Conservation (phyloP, 2,888 invertebrate species). For the Nysson spinosus region DNA sequence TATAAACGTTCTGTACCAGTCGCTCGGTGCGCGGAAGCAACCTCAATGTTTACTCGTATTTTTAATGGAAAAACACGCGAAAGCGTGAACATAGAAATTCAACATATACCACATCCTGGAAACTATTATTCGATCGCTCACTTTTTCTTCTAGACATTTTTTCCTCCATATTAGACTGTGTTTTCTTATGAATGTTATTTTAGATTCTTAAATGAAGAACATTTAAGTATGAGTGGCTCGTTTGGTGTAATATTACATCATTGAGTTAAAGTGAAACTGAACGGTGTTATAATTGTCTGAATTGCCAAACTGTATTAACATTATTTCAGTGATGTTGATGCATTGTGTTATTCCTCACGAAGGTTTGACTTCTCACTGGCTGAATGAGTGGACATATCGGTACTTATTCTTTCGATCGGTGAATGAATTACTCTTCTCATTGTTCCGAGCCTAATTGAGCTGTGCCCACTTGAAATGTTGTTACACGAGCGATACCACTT, state of each 20-base stretch:
- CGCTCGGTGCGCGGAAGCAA: constrained; percentile 45
- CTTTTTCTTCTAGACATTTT: no score
- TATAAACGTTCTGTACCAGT: constrained; percentile 30
- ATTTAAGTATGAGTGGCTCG: no score
- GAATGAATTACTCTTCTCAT: constrained; percentile 44
- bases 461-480: constrained; percentile 49
- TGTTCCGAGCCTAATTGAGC: constrained; percentile 52
- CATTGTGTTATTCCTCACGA: background rate
- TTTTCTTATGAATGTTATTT: no score
- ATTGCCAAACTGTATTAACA: no score
- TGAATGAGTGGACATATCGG: constrained; percentile 26
- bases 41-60: constrained; percentile 53
- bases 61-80: constrained; percentile 57
- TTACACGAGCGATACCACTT: constrained; percentile 43
- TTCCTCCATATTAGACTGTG: no score
- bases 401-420: constrained; percentile 29
- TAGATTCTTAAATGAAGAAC: no score
- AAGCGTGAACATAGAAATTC: constrained; percentile 54
- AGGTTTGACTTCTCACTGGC: constrained; percentile 27
- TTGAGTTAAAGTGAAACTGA: no score
- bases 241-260: no score
- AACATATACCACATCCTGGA: background rate
- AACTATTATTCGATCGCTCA: no score
- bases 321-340: background rate
- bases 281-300: no score